These are phyloP conservation scores for Sebastes itinus DNA, from an alignment of 2,797 vertebrate genomes.

Conservation along the genomic window DNA sequence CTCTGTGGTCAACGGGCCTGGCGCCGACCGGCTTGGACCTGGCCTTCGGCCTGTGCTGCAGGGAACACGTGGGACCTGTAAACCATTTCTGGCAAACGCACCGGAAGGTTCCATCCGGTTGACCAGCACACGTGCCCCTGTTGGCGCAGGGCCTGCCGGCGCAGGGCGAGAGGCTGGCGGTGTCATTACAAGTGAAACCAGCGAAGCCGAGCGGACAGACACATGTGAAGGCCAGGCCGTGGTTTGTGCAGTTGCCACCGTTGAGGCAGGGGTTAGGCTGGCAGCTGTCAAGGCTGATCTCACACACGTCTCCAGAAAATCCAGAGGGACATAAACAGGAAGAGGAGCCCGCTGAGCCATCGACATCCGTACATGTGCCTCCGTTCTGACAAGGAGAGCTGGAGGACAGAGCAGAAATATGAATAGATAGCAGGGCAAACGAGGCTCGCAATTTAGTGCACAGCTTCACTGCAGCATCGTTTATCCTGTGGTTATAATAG, in stretches of 20 bases:
- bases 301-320: slow-evolving; percentile 91
- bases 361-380: slow-evolving; percentile 86
- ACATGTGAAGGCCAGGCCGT: slow-evolving; percentile 84
- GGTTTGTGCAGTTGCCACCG: slow-evolving; percentile 87
- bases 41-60: slow-evolving; percentile 61
- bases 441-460: background rate
- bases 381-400: slow-evolving; percentile 93
- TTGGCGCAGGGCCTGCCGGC: slow-evolving; percentile 84
- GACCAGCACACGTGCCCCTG: slow-evolving; percentile 84
- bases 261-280: slow-evolving; percentile 89
- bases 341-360: slow-evolving; percentile 75
- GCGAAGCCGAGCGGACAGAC: slow-evolving; percentile 83
- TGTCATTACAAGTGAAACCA: slow-evolving; percentile 87
- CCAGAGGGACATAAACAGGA: slow-evolving; percentile 89
- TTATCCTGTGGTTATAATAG: background rate
- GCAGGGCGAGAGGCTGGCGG: slow-evolving; percentile 72
- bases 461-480: background rate
- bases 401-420: slow-evolving; percentile 48
- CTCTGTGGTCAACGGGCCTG: slow-evolving; percentile 60
- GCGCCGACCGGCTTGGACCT: slow-evolving; percentile 61
- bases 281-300: slow-evolving; percentile 86
- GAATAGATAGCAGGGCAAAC: slow-evolving; percentile 14
- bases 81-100: slow-evolving; percentile 88
- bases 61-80: slow-evolving; percentile 82
- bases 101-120: slow-evolving; percentile 78